Base-by-base conservation (phyloP, 2,888 invertebrate genomes). In the Apeira syringaria region DNA sequence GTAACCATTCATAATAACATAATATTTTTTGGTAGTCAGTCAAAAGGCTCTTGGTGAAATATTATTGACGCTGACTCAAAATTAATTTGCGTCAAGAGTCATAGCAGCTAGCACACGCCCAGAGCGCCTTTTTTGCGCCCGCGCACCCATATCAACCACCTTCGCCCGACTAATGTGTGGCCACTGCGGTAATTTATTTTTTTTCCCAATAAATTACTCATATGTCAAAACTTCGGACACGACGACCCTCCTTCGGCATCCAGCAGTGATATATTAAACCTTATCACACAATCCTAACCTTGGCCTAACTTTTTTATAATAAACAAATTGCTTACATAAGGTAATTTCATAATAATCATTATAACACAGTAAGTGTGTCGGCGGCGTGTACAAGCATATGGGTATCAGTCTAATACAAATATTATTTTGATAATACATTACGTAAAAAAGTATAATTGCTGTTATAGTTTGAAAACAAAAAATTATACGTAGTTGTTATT, bases 131-230 rank as follows among this genome's bases (percentile, higher is more conserved):
- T 88, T 88, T 87, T 87, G 87, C 85, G 73, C 64, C 61, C 59
- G 79, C 78, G 79, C 80, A 82, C 80, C 86, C 87, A 77, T 82
- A 87, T 88, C 88, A 86, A 74, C 75, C 87, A 87, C 79, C 81
- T 86, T 84, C 83, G 63, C 68, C 60, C 76, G 76, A 83, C 79
- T 80, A 87, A 88, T 83, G 87, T 84, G 85, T 79, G 85, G 86
- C 81, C 85, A 85, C 80, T 81, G 80, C 78, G 57, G 84, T 87
- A 86, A 88, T 88, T 87, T 87, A 76, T 87, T 89, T 88, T 87
- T 89, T 87, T 79, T 76, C 68, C 80, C 84, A 85, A 89, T 89
- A 89, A 86, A 88, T 89, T 80, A 88, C 88, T 89, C 89, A 87
- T 74, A 79, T 71, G 88, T 89, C 89, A 88, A 87, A 89, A 86